These are phyloP conservation scores for Magallana gigas DNA, from an alignment of 1,140 invertebrate genomes.

Conservation along the genomic window DNA sequence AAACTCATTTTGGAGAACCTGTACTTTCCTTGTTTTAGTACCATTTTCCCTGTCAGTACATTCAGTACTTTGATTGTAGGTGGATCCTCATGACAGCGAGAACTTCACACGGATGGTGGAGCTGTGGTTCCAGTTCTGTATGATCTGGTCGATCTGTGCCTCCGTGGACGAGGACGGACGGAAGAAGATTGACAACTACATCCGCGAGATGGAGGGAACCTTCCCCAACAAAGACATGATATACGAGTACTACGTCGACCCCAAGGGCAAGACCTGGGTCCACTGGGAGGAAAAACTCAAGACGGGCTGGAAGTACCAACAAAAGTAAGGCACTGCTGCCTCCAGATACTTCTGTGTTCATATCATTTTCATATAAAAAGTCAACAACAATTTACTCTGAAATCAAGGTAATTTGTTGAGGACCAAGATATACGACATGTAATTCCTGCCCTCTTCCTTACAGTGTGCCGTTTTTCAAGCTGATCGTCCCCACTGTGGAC, in stretches of 20 bases:
- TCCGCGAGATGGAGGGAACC: conserved; percentile 89
- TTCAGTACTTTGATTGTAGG: conserved; percentile 58
- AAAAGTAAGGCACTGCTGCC: conserved; percentile 79
- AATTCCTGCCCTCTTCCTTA: conserved; percentile 37
- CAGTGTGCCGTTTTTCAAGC: conserved; percentile 88
- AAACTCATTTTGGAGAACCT: too few relatives aligned
- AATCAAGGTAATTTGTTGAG: too few relatives aligned
- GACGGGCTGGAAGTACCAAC: conserved; percentile 85
- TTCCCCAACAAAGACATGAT: conserved; percentile 91
- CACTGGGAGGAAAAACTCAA: conserved; percentile 89
- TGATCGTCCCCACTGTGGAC: conserved; percentile 91
- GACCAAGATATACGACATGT: too few relatives aligned
- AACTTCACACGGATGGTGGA: conserved; percentile 83
- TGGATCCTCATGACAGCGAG: conserved; percentile 74
- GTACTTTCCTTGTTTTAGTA: background rate
- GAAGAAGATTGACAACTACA: conserved; percentile 88
- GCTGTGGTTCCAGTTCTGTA: conserved; percentile 88
- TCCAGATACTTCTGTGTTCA: too few relatives aligned
- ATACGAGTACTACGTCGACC: conserved; percentile 92
- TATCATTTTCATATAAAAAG: too few relatives aligned
- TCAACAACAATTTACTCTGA: too few relatives aligned
- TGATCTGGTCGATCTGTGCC: conserved; percentile 91
- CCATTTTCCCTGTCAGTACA: background rate
- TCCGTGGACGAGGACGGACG: conserved; percentile 90
- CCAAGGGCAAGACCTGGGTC: conserved; percentile 84